Evolutionary conservation across 2,797 vertebrate genomes (phyloP).

Genomic region (Bufotes viridis): DNA sequence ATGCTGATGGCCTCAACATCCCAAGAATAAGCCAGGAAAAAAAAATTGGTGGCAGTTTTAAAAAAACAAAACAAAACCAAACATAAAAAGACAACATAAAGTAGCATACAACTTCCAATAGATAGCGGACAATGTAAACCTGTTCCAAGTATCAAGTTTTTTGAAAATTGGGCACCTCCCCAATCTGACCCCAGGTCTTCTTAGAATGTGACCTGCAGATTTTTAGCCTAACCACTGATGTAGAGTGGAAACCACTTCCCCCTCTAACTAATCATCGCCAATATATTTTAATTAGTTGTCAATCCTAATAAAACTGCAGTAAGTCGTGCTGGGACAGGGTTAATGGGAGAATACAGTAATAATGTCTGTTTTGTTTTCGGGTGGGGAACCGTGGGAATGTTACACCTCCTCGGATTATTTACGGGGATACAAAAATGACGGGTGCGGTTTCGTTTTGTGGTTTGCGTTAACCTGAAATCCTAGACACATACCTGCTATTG

Average conservation of each 20-base stretch:
- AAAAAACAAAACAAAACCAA: no score
- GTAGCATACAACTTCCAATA: no score
- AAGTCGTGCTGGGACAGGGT: slow-evolving; percentile 43
- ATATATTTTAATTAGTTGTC: background rate
- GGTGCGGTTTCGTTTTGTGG: slow-evolving; percentile 61
- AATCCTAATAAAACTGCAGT: slow-evolving; percentile 12
- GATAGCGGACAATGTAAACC: no score
- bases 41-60: no score
- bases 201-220: background rate
- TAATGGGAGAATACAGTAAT: slow-evolving; percentile 48
- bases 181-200: background rate
- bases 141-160: no score
- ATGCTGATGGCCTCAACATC: no score
- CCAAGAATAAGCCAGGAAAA: no score
- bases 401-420: slow-evolving; percentile 61
- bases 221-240: background rate
- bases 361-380: slow-evolving; percentile 53
- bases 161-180: no score
- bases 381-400: slow-evolving; percentile 63
- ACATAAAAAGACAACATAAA: no score
- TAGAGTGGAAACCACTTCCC: background rate
- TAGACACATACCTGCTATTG: slow-evolving; percentile 60
- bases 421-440: slow-evolving; percentile 60
- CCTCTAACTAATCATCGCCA: background rate
- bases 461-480: slow-evolving; percentile 62